phyloP scores from a whole-genome alignment of 2,888 invertebrate genomes.

The Standfussiana lucernea region DNA sequence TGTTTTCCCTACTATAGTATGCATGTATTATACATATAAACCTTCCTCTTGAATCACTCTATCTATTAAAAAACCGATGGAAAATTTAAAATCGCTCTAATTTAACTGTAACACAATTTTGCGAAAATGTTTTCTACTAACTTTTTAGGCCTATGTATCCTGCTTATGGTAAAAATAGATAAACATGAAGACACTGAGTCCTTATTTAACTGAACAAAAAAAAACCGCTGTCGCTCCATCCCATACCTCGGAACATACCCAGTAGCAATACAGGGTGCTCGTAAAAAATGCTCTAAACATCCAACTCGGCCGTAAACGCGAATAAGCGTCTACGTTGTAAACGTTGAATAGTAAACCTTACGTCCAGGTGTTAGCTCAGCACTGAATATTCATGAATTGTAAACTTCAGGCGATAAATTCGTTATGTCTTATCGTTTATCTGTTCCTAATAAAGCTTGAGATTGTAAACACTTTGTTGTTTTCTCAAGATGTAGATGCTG shows the following conservation, averaged over 20 bases:
- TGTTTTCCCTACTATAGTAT: no score
- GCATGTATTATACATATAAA: no score
- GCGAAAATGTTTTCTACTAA: no score
- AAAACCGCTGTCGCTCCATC: conserved; percentile 32
- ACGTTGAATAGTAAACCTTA: conserved; percentile 70
- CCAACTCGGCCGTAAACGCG: conserved; percentile 82
- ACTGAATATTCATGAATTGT: conserved; percentile 76
- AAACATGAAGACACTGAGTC: not conserved
- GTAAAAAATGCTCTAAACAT: conserved; percentile 87
- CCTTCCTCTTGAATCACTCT: no score
- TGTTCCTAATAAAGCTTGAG: conserved; percentile 68
- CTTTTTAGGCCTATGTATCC: no score
- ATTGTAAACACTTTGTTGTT: conserved; percentile 59
- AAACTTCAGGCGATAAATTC: conserved; percentile 72
- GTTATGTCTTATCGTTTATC: conserved; percentile 72
- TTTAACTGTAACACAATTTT: no score
- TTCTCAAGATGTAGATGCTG: conserved; percentile 20
- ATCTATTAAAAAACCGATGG: no score
- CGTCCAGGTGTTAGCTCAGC: conserved; percentile 71
- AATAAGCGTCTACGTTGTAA: conserved; percentile 82
- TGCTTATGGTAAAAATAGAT: no score
- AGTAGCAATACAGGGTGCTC: conserved; percentile 77
- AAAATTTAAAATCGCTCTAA: no score
- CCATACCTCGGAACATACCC: conserved; percentile 49
- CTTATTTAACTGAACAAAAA: not conserved